Evolutionary conservation across 2,113 vertebrate genomes (phyloP), one percentile per base, ranked within the genome.

Genomic region (Perca fluviatilis): DNA sequence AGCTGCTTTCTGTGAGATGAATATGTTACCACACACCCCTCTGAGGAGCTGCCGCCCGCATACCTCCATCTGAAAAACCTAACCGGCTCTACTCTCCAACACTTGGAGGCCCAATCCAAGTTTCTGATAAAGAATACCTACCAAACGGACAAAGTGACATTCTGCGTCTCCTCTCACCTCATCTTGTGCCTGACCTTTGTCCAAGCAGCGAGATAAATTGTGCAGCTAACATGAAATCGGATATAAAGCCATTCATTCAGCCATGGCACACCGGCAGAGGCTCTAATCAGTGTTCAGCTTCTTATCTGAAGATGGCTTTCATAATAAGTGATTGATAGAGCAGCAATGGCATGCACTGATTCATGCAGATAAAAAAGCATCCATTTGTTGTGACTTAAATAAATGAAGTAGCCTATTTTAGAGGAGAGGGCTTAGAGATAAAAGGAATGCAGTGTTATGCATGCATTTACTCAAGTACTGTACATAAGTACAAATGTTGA

Each of bases 121-220:
- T 36, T 12, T 50, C 13, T 67, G 73, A 80, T 43, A 53, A 68
- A 57, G 19, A 83, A 50, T 53, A 57, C 49, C 83, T 47, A 57
- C 53, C 25, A 53, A 73, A 64, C 63, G 61, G 63, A 77, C 72
- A 62, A 50, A 36, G 68, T 74, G 88, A 86, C 88, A 75, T 3
- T 3, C 16, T 15, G 62, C 51, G 10, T 91, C 90, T 91, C 70
- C 77, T 87, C 90, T 79, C 92, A 88, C 86, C 90, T 91, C 89
- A 83, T 90, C 84, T 80, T 58, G 58, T 21, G 57, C 18, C 63
- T 84, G 89, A 93, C 90, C 89, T 92, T 80, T 90, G 88, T 86
- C 87, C 86, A 16, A 73, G 66, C 74, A 8, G 74, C 47, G 58
- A 91, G 88, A 93, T 36, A 30, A 80, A 93, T 91, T 91, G 83